A percentile compares a stretch with the other conserved stretches of the same genome.
These are phyloP conservation scores for Redunca redunca DNA, from an alignment of 2,113 vertebrate species.

Conservation along the genomic window DNA sequence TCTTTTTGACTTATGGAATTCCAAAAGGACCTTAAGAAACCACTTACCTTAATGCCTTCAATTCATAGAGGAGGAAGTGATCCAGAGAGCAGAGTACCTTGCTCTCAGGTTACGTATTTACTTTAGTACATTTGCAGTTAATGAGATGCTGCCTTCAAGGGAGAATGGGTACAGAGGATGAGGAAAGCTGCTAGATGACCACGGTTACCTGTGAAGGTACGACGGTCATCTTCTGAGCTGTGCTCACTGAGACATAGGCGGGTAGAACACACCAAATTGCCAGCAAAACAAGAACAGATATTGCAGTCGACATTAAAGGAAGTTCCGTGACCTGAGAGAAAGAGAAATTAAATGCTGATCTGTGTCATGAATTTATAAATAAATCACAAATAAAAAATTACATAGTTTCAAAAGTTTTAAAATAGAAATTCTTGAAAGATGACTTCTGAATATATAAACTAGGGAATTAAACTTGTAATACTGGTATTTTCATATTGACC, in stretches of 20 bases:
- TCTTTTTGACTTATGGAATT: background rate
- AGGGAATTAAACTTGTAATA: background rate
- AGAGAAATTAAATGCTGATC: slow-evolving; percentile 12
- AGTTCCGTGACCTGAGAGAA: slow-evolving; percentile 86
- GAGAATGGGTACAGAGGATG: background rate
- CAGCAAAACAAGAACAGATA: slow-evolving; percentile 92
- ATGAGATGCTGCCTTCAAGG: background rate
- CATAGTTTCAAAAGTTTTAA: background rate
- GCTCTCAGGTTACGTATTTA: background rate
- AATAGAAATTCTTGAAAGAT: slow-evolving; percentile 3
- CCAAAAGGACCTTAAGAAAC: background rate
- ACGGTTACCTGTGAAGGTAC: slow-evolving; percentile 86
- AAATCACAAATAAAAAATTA: background rate
- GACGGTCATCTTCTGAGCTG: slow-evolving; percentile 85
- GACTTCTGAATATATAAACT: background rate
- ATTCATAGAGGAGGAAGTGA: background rate
- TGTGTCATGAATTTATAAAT: background rate
- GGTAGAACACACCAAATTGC: slow-evolving; percentile 89
- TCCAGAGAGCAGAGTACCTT: background rate
- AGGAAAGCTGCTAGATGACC: background rate
- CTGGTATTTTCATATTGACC: background rate
- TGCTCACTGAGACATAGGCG: slow-evolving; percentile 87
- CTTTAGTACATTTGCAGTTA: background rate
- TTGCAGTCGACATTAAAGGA: slow-evolving; percentile 92
- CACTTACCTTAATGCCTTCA: background rate